Evolutionary conservation across 2,797 vertebrate genomes (phyloP), one percentile per base, ranked within the genome.

Genomic region (Sebastiscus albofasciatus): DNA sequence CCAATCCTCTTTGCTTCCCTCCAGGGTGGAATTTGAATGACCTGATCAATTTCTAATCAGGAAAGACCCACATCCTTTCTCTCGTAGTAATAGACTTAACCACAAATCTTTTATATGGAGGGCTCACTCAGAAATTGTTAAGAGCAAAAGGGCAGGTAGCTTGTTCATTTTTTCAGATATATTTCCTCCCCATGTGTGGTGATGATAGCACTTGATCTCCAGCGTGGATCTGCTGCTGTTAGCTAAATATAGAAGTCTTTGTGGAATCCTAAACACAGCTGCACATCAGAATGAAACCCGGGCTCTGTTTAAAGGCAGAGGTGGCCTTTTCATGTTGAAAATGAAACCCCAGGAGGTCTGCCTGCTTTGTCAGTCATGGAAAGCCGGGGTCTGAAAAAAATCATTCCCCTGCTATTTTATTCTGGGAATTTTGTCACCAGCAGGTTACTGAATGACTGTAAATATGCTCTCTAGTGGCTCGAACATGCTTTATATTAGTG

Each of bases 31-130:
- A 86, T 91, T 84, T 88, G 85, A 92, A 93, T 81, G 86, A 90
- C 80, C 90, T 86, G 90, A 92, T 95, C 91, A 87, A 91, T 93
- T 92, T 93, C 90, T 91, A 91, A 94, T 93, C 90, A 91, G 83
- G 61, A 77, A 88, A 86, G 67, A 85, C 79, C 80, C 20, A 67
- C 69, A 85, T 84, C 78, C 76, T 89, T 81, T 75, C 78, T 86
- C 59, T 70, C 22, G 4, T 39, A 16, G 68, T 85, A 73, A 87
- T 89, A 49, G 76, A 81, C 68, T 84, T 83, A 46, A 69, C 75
- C 69, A 84, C 87, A 87, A 87, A 86, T 90, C 79, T 75, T 73
- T 62, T 67, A 20, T 65, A 58, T 20, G 49, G 68, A 77, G 6
- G 46, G 59, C 72, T 87, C 39, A 4, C 80, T 81, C 75, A 26